Base-by-base conservation (phyloP, 1,140 invertebrate genomes). In the Camponotus floridanus region DNA sequence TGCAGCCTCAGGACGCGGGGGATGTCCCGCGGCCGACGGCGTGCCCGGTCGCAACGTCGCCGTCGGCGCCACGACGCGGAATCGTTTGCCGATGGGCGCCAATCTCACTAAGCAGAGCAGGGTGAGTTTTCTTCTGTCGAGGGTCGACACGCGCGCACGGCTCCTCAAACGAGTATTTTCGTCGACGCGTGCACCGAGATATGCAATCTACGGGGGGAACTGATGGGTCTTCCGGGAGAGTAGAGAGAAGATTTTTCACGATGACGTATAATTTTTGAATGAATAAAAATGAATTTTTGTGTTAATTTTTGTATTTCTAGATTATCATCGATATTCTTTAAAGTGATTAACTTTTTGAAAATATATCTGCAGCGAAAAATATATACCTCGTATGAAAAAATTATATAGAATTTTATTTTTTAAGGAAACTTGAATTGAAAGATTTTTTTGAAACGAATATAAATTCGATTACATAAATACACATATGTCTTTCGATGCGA, bases 31-130 rank as follows among this genome's bases (percentile, higher is more conserved):
- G 89, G 91, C 80, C 92, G 91, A 92, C 88, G 91, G 80, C 88
- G 90, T 87, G 88, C 88, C 91, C 89, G 70, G 67, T 87, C 86
- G 86, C 71, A 86, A 81, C 85, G 61, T 86, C 79, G 55, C 64
- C 33, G 71, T 89, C 88, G 88, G 87, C 86, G 64, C 73, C 74
- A 91, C 90, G 85, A 71, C 91, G 81, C 91, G 89, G 57, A 91
- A 91, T 93, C 91, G 86, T 87, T 91, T 89, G 89, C 92, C 92
- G 92, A 94, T 94, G 92, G 93, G 93, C 92, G 86, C 93, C 91
- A 93, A 91, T 88, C 92, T 94, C 88, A 91, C 92, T 92, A 94
- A 93, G 90, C 90, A 92, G 81, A 92, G 89, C 90, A 92, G 93
- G 93, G 93, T 94, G 91, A 93, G 93, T 92, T 73, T 48, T 48